These are phyloP conservation scores for Heptranchias perlo DNA, from an alignment of 2,113 vertebrate species.

Conservation along the genomic window DNA sequence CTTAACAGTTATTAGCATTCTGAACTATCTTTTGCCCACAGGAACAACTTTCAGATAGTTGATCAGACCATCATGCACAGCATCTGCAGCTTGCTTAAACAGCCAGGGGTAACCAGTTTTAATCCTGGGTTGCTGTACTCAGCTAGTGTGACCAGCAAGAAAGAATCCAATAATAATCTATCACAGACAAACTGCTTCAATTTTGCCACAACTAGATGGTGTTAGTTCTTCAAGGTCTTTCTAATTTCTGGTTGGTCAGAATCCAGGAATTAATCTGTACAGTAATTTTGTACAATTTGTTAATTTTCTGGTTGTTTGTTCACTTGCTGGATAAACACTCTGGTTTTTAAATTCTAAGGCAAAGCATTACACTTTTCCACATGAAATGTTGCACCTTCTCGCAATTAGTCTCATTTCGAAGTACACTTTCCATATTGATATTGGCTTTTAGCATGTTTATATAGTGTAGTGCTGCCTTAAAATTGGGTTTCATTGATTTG, in stretches of 20 bases:
- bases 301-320: background rate
- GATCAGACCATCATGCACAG: background rate
- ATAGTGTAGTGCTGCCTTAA: background rate
- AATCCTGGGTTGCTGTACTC: background rate
- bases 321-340: background rate
- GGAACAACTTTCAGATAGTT: background rate
- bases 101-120: background rate
- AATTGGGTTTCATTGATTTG: slow-evolving; percentile 7
- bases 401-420: background rate
- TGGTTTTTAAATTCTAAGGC: background rate
- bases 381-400: background rate
- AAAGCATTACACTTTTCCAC: background rate
- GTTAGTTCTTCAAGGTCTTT: background rate
- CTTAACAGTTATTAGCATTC: background rate
- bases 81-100: background rate
- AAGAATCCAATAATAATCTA: background rate
- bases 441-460: background rate
- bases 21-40: background rate
- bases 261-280: background rate
- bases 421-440: background rate
- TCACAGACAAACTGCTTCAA: background rate
- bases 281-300: background rate
- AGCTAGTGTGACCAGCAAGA: background rate
- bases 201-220: background rate
- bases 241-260: background rate